These are phyloP conservation scores for Monomorium pharaonis DNA, from an alignment of 1,140 invertebrate species.

Conservation along the genomic window DNA sequence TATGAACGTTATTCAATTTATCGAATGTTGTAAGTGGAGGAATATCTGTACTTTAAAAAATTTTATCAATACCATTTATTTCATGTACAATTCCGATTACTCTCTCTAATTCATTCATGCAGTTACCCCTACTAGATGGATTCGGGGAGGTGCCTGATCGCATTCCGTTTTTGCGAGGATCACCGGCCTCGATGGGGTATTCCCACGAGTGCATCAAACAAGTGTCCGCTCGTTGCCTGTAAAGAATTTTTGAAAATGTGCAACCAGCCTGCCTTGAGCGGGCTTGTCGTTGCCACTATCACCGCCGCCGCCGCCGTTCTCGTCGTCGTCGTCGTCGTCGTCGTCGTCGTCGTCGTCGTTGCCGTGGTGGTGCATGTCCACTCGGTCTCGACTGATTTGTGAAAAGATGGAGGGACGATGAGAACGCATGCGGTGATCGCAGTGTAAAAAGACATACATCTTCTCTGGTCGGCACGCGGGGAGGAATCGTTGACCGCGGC, in stretches of 20 bases:
- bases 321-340: background rate
- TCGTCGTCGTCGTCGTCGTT: background rate
- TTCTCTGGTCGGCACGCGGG: background rate
- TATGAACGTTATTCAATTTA: too few species aligned
- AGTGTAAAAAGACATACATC: constrained; percentile 38
- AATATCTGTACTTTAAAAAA: background rate
- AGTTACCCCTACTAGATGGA: background rate
- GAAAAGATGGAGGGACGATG: background rate
- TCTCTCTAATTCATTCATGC: background rate
- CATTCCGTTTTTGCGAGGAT: background rate
- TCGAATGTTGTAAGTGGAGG: too few species aligned
- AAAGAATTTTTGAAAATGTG: constrained; percentile 29
- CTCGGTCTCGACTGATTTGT: constrained; percentile 17
- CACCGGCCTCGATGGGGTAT: background rate
- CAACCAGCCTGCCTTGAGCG: constrained; percentile 43
- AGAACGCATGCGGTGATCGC: background rate
- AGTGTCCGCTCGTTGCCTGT: background rate
- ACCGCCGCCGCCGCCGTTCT: too few species aligned
- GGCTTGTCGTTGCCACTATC: background rate
- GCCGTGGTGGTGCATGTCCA: background rate
- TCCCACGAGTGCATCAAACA: background rate
- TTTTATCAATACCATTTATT: background rate
- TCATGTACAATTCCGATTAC: background rate
- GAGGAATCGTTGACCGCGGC: constrained; percentile 46
- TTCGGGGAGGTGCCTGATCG: background rate